A percentile compares a stretch with the other conserved stretches of the same genome.
phyloP scores from a whole-genome alignment of 2,113 vertebrate genomes.

The Lanius ludovicianus region DNA sequence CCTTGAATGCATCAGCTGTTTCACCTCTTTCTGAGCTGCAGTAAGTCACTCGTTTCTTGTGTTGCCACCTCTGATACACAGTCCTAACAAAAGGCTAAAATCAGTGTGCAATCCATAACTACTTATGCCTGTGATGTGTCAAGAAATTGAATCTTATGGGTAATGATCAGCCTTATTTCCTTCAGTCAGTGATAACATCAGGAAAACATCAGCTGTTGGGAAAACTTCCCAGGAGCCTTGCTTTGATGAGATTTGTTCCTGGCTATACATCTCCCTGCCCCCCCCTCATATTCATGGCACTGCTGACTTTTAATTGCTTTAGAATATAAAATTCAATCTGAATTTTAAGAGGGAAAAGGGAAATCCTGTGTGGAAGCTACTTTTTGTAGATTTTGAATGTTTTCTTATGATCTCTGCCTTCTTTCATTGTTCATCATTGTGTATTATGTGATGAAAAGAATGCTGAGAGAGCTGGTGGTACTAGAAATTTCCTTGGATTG shows the following conservation, averaged over 20 bases:
- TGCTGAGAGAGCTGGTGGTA: neutral
- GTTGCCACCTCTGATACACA: neutral
- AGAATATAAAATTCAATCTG: neutral
- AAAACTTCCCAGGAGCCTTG: neutral
- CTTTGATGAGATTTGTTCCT: neutral
- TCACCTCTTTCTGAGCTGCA: slow-evolving; percentile 18
- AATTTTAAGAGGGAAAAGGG: neutral
- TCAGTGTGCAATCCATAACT: neutral
- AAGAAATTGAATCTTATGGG: neutral
- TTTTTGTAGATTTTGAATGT: neutral
- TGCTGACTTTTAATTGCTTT: neutral
- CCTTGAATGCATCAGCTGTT: slow-evolving; percentile 29
- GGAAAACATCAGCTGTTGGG: neutral
- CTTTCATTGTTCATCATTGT: neutral
- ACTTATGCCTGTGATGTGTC: neutral
- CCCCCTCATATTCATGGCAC: neutral
- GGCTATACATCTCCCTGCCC: fast-evolving
- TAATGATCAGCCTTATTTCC: neutral
- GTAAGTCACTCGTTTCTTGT: neutral
- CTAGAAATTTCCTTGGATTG: neutral
- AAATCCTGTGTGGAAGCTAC: neutral
- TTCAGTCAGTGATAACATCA: neutral
- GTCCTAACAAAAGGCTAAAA: neutral
- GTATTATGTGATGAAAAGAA: neutral
- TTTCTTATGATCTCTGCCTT: neutral